Conservation (phyloP, 2,113 vertebrate species). For the Tympanuchus pallidicinctus region DNA sequence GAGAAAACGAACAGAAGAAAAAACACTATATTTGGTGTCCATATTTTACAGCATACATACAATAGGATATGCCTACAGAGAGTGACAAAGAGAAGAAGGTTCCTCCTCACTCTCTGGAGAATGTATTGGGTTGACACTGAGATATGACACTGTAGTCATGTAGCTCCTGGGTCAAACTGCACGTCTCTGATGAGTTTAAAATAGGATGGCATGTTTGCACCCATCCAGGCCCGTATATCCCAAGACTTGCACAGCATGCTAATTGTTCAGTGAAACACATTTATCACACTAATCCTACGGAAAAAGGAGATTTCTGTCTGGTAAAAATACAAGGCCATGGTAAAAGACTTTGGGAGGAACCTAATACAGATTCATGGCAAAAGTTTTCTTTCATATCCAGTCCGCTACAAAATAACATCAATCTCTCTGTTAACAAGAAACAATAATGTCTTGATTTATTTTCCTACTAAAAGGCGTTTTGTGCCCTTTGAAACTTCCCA, state of each 20-base stretch:
- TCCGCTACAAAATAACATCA: not conserved
- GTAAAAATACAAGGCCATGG: not conserved
- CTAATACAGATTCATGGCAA: not conserved
- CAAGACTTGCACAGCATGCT: not conserved
- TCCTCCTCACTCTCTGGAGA: not conserved
- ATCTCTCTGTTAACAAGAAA: not conserved
- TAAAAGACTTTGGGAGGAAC: not conserved
- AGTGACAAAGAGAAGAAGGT: not conserved
- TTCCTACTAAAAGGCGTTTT: not conserved
- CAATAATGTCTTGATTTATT: not conserved
- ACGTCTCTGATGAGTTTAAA: not conserved
- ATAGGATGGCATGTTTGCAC: not conserved
- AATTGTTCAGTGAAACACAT: not conserved
- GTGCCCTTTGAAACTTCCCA: not conserved
- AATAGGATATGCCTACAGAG: not conserved
- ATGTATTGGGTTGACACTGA: not conserved
- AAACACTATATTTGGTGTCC: fast-evolving
- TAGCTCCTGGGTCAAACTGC: not conserved
- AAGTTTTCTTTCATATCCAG: not conserved
- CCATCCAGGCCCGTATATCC: not conserved
- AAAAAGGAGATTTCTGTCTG: not conserved
- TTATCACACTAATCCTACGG: not conserved
- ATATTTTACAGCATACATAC: not conserved
- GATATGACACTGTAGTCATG: not conserved
- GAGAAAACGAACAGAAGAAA: not conserved